Conservation (phyloP, 2,888 invertebrate genomes). For the Cosmopolites sordidus region DNA sequence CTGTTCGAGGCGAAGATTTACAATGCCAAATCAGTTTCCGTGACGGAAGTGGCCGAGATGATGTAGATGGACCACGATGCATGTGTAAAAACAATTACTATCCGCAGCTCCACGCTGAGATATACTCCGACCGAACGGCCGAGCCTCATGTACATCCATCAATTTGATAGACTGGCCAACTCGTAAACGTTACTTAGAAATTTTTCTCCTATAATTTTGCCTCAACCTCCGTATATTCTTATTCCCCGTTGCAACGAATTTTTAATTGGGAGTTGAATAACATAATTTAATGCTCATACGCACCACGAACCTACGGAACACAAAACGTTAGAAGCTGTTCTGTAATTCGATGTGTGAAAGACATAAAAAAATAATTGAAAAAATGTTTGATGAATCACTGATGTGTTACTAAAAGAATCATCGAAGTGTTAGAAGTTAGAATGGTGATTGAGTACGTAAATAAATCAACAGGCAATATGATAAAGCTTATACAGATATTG, state of each 20-base stretch:
- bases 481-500: too few species aligned
- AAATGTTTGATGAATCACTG: too few species aligned
- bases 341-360: too few species aligned
- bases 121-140: conserved; percentile 8
- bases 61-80: conserved; percentile 39
- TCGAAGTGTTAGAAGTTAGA: too few species aligned
- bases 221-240: background rate
- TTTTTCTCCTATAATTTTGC: conserved; percentile 1
- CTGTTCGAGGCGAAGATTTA: conserved; percentile 11
- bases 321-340: too few species aligned
- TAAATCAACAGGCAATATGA: too few species aligned
- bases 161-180: conserved; percentile 13
- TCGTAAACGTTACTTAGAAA: conserved; percentile 3
- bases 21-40: conserved; percentile 33
- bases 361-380: too few species aligned
- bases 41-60: conserved; percentile 41
- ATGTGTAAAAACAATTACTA: conserved; percentile 41
- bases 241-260: background rate
- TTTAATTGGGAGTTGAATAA: background rate
- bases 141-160: conserved; percentile 14
- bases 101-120: conserved; percentile 17
- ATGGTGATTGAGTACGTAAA: too few species aligned
- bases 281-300: background rate
- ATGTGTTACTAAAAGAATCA: too few species aligned
- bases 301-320: too few species aligned